Conservation (phyloP, 2,888 invertebrate species). For the Metacarcinus magister region DNA sequence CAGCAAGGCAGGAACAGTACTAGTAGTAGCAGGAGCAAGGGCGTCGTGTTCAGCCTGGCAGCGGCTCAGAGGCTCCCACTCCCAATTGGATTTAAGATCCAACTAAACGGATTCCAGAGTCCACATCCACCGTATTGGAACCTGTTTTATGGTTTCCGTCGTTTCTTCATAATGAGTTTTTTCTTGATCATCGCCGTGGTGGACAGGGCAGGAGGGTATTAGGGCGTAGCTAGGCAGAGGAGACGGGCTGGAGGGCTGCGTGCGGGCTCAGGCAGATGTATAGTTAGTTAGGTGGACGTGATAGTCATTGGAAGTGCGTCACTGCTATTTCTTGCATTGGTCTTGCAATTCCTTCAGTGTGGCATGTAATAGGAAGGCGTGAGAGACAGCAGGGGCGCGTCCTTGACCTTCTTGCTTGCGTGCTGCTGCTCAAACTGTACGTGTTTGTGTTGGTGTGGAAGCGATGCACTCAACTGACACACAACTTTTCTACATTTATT, state of each 20-base stretch:
- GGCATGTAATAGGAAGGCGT: not conserved
- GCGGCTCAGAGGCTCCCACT: conserved; percentile 70
- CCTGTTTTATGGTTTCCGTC: conserved; percentile 73
- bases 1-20: not conserved
- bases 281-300: conserved; percentile 34
- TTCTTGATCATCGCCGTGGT: not conserved
- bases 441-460: not conserved
- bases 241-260: not conserved
- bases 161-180: conserved; percentile 67
- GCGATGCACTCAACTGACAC: not conserved
- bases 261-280: not conserved
- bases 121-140: conserved; percentile 75
- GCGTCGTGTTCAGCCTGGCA: conserved; percentile 52
- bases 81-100: conserved; percentile 78
- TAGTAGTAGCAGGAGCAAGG: conserved; percentile 37
- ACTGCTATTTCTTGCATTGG: not conserved
- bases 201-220: not conserved
- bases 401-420: not conserved
- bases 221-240: not conserved
- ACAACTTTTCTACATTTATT: not conserved
- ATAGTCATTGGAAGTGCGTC: not conserved
- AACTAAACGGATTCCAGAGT: conserved; percentile 78
- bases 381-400: not conserved
- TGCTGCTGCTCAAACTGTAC: no score
- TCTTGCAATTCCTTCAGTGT: not conserved